Evolutionary conservation across 2,113 vertebrate genomes (phyloP).

Genomic region (Nanorana parkeri): DNA sequence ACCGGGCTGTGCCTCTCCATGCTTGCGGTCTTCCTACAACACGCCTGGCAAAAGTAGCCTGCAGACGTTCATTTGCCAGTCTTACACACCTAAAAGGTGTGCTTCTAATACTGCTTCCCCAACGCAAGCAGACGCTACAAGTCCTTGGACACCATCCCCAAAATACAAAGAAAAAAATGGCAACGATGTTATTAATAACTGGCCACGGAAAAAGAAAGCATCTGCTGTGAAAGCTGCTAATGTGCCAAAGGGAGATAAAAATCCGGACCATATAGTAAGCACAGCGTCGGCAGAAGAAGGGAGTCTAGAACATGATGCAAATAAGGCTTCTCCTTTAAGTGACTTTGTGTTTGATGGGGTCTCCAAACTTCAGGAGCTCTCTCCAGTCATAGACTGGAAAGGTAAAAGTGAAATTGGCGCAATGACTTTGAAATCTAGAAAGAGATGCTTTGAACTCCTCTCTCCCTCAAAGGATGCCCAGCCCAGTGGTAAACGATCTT

Average conservation of each 20-base stretch:
- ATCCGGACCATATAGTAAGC: constrained; percentile 59
- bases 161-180: constrained; percentile 81
- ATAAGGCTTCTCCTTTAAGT: constrained; percentile 64
- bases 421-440: constrained; percentile 67
- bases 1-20: constrained; percentile 76
- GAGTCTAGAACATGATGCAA: constrained; percentile 40
- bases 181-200: constrained; percentile 87
- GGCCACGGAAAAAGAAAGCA: constrained; percentile 89
- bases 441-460: constrained; percentile 41
- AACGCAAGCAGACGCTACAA: constrained; percentile 61
- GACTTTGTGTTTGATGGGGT: constrained; percentile 89
- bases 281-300: constrained; percentile 58
- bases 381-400: constrained; percentile 69
- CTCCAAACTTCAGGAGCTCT: constrained; percentile 78
- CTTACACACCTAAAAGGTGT: constrained; percentile 86
- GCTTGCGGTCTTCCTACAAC: constrained; percentile 71
- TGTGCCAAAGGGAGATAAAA: constrained; percentile 50
- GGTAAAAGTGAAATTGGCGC: constrained; percentile 59
- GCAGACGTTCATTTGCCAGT: constrained; percentile 92
- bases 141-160: constrained; percentile 85
- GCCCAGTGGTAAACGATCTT: constrained; percentile 57
- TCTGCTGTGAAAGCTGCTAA: constrained; percentile 58
- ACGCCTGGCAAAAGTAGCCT: constrained; percentile 82
- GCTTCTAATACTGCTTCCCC: constrained; percentile 75
- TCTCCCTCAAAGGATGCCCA: constrained; percentile 61